Base-by-base conservation (phyloP, 2,888 invertebrate genomes). In the Nomada lathburiana region DNA sequence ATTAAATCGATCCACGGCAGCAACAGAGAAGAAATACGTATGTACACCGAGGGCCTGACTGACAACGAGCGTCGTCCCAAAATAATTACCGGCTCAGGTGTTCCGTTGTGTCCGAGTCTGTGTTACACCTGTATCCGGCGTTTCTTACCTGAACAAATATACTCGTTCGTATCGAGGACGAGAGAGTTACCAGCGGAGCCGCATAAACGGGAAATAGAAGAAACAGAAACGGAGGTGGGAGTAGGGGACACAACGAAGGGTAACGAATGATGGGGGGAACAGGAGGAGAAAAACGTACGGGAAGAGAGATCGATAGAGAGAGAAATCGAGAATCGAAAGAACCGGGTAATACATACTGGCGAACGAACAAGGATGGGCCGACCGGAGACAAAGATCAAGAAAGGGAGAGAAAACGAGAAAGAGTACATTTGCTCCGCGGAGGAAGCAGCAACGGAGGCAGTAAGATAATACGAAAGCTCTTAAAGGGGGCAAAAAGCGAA, bases 31-130 rank as follows among this genome's bases (percentile, higher is more conserved):
- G 5, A 36, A 20, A n/a, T 11, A 62, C 26, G 2, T 60, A 5
- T 4, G 7, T n/a, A 20, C 44, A 10, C 50, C 4, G 44, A 29
- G 29, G 60, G 52, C 57, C 59, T 52, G 53, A 23, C 57, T 5
- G 26, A 26, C 26, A 26, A 26, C 2, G 36, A 36, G 36, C 36
- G 36, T 36, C 36, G 63, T 65, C 73, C 67, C 82, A 65, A 86
- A 86, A 88, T 88, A 86, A 88, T 89, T 87, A 84, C 87, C 76
- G 83, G 74, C 88, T 84, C 89, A 82, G 87, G 85, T 88, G 88
- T 88, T 84, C 67, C 75, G 69, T 60, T 69, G 81, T 71, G 76
- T 86, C 70, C 62, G 86, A 78, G 84, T 53, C 82, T 70, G 80
- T 71, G 83, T 74, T 89, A 89, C 89, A 88, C 86, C 87, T 89